A percentile compares a stretch with the other conserved stretches of the same genome.
Evolutionary conservation across 2,888 invertebrate species (phyloP).

Genomic region (Cynaeus angustus): DNA sequence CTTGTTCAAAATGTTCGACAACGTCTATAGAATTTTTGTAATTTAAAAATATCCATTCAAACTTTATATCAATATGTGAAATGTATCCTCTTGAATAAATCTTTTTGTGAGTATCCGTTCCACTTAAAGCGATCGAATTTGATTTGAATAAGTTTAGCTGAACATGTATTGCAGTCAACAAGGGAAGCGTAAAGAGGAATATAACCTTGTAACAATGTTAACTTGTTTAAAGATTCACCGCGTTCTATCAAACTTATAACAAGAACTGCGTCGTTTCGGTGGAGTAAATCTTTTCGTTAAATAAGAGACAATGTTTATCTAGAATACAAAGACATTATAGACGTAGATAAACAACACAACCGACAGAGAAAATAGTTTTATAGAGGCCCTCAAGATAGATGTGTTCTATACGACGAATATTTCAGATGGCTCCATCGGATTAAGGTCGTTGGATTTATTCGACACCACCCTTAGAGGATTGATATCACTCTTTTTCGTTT

Average conservation of each 20-base stretch:
- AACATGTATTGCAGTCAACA: slow-evolving; percentile 11
- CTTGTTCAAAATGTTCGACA: too few relatives aligned
- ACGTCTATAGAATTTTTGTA: background rate
- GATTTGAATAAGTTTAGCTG: slow-evolving; percentile 25
- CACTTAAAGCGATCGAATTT: slow-evolving; percentile 4
- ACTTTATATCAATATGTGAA: too few relatives aligned
- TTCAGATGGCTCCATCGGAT: slow-evolving; percentile 35
- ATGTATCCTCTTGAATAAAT: too few relatives aligned
- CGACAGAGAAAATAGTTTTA: slow-evolving; percentile 33
- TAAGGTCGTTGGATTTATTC: slow-evolving; percentile 39
- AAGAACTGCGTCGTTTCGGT: slow-evolving; percentile 19
- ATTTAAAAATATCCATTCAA: too few relatives aligned
- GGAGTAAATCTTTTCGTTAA: slow-evolving; percentile 39
- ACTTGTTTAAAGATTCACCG: slow-evolving; percentile 15
- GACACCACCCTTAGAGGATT: slow-evolving; percentile 22
- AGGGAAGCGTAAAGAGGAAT: slow-evolving; percentile 4
- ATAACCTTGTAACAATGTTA: background rate
- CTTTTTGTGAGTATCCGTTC: background rate
- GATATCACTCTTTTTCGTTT: slow-evolving; percentile 34
- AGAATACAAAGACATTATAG: slow-evolving; percentile 8
- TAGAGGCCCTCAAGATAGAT: slow-evolving; percentile 26
- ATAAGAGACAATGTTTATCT: slow-evolving; percentile 31
- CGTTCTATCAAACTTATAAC: slow-evolving; percentile 24
- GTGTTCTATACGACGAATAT: slow-evolving; percentile 27
- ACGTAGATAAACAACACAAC: slow-evolving; percentile 11